phyloP scores from a whole-genome alignment of 2,113 vertebrate species.

The Sapayoa aenigma region DNA sequence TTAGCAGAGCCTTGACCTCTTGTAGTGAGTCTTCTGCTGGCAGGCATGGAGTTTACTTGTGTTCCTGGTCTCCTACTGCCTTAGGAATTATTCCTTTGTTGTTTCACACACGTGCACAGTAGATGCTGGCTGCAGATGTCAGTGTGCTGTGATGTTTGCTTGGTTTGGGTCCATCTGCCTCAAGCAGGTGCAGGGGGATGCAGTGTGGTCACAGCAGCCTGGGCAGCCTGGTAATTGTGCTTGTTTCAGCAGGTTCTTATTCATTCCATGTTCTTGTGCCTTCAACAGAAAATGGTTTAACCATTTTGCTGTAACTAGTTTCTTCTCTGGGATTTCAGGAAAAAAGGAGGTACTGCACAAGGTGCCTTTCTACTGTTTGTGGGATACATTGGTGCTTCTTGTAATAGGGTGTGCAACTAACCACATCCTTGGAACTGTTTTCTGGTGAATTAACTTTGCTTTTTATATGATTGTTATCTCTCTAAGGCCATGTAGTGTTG shows the following conservation, averaged over 20 bases:
- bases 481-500: not conserved
- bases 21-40: not conserved
- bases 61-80: not conserved
- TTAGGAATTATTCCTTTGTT: not conserved
- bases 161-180: not conserved
- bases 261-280: not conserved
- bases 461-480: not conserved
- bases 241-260: not conserved
- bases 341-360: not conserved
- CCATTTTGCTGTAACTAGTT: not conserved
- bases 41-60: accelerated
- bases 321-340: not conserved
- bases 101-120: accelerated
- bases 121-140: not conserved
- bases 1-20: not conserved
- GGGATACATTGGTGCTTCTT: not conserved
- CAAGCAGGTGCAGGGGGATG: accelerated
- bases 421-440: not conserved
- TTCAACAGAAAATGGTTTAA: not conserved
- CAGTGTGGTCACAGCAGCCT: not conserved
- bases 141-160: not conserved
- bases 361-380: not conserved
- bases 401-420: not conserved
- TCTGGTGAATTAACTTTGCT: not conserved
- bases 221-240: too few relatives aligned